Conservation (phyloP, 2,797 vertebrate genomes). For the Epinephelus malabaricus region DNA sequence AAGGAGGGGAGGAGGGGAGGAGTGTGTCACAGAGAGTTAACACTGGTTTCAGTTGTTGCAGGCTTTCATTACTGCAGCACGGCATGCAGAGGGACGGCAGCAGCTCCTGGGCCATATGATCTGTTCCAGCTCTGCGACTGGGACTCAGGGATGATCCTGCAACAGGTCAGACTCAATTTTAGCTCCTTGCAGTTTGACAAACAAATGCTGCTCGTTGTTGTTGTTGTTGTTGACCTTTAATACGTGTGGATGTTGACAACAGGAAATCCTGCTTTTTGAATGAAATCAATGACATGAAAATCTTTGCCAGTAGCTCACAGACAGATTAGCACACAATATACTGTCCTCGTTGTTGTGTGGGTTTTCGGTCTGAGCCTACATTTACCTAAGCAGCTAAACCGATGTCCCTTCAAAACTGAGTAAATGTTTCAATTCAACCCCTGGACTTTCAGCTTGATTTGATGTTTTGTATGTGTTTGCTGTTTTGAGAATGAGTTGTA, state of each 20-base stretch:
- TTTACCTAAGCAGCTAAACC: too few relatives aligned
- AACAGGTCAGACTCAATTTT: slow-evolving; percentile 65
- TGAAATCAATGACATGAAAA: too few relatives aligned
- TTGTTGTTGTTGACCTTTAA: too few relatives aligned
- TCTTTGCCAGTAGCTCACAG: too few relatives aligned
- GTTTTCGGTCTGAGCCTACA: too few relatives aligned
- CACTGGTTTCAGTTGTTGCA: slow-evolving; percentile 32
- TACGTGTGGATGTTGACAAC: too few relatives aligned
- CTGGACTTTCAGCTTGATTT: neutral
- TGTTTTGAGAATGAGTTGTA: neutral
- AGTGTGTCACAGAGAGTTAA: slow-evolving; percentile 32
- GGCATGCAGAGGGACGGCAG: slow-evolving; percentile 41
- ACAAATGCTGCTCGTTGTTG: neutral
- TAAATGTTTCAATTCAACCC: neutral
- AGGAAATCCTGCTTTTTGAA: too few relatives aligned
- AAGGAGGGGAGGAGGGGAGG: slow-evolving; percentile 1
- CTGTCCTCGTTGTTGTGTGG: too few relatives aligned
- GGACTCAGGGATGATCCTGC: slow-evolving; percentile 53
- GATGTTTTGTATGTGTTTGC: neutral
- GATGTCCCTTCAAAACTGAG: too few relatives aligned
- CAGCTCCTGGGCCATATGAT: slow-evolving; percentile 28
- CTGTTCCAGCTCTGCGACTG: slow-evolving; percentile 23
- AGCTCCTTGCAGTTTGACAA: neutral
- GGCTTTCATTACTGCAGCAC: slow-evolving; percentile 29
- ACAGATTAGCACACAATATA: too few relatives aligned